Evolutionary conservation across 1,140 invertebrate genomes (phyloP), one percentile per base, ranked within the genome.

Genomic region (Eriosoma lanigerum): DNA sequence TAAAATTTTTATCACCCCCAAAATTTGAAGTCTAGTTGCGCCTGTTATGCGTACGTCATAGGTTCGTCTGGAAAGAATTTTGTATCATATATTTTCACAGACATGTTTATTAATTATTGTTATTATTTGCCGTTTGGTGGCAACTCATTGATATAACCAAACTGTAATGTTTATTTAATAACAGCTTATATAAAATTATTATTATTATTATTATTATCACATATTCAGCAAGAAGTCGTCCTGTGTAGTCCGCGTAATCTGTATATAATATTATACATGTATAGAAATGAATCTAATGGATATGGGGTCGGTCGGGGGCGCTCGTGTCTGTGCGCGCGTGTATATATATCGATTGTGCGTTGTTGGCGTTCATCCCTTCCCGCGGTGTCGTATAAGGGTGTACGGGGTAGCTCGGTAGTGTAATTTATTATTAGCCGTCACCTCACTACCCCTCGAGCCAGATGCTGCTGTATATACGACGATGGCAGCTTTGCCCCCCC

Each of bases 371-470:
- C 48, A 44, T 75, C 72, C 72, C 72, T 75, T 58, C 44, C 5
- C 10, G 24, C 44, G n/a, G n/a, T 44, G 62, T 15, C 9, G 64
- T 19, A 1, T 21, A 17, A 15, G 0, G 21, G 38, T 38, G 21
- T 6, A 1, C 10, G 10, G 44, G 9, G n/a, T 29, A 38, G 12
- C n/a, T 38, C 0, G 21, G 44, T 46, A 21, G 26, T 76, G 73
- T 76, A 76, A 76, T 76, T 76, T 76, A 76, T 76, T 76, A 76
- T 76, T 76, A 60, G 73, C 54, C 73, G 73, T 76, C 73, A 76
- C 54, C 73, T 76, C 32, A 8, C 73, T 76, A 38, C 54, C 29
- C 73, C 32, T 44, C 73, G 32, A 32, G 73, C 73, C 73, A 76
- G 73, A 76, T 76, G 73, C 73, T 76, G 73, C 44, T 48, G 44